Percentiles rank a stretch among this genome's conserved stretches.
phyloP scores from a whole-genome alignment of 2,797 vertebrate species.

The Esox lucius region DNA sequence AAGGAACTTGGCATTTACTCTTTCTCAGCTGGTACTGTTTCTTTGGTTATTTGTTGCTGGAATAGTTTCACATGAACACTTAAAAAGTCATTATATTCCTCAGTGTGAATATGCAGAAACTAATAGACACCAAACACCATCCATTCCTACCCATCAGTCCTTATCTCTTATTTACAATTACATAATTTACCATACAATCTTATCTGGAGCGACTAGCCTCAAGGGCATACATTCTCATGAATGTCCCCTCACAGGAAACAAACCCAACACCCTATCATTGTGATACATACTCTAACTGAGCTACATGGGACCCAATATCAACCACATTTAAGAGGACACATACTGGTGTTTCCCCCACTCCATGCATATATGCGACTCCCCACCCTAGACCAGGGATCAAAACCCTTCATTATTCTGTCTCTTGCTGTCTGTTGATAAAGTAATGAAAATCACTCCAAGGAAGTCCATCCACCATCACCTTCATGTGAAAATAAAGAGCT shows the following conservation, averaged over 20 bases:
- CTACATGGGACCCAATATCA: background rate
- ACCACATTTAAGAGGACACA: background rate
- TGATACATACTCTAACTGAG: background rate
- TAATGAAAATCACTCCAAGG: too few relatives aligned
- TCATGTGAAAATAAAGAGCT: too few relatives aligned
- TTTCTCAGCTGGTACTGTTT: constrained; percentile 41
- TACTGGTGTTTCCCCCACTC: too few relatives aligned
- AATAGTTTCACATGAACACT: constrained; percentile 32
- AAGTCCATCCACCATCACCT: too few relatives aligned
- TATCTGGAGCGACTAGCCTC: too few relatives aligned
- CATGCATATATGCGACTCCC: too few relatives aligned
- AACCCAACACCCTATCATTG: background rate
- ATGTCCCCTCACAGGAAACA: background rate
- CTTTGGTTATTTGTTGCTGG: constrained; percentile 59
- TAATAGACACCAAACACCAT: constrained; percentile 1
- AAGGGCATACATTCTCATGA: too few relatives aligned
- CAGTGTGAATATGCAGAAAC: background rate
- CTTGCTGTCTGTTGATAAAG: too few relatives aligned
- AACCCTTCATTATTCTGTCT: too few relatives aligned
- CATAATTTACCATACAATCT: too few relatives aligned
- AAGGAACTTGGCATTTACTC: constrained; percentile 11
- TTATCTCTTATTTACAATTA: too few relatives aligned
- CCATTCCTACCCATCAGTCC: background rate
- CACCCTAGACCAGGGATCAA: too few relatives aligned
- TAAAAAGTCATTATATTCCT: constrained; percentile 1